Conservation (phyloP, 2,113 vertebrate species). For the Vidua macroura region DNA sequence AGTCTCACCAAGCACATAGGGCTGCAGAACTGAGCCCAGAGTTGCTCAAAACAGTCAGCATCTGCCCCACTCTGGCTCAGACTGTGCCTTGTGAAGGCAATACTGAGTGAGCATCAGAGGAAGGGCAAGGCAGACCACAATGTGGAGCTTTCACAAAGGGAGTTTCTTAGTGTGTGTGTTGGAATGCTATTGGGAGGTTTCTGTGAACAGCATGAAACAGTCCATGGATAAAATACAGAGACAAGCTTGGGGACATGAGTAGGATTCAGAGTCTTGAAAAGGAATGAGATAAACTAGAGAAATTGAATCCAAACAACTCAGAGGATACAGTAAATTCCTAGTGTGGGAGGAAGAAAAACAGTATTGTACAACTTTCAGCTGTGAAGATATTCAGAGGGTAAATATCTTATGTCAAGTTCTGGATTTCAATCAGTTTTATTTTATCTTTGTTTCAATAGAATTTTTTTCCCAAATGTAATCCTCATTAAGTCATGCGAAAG, state of each 20-base stretch:
- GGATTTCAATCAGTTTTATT: not conserved
- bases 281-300: conserved; percentile 41
- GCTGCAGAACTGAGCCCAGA: not conserved
- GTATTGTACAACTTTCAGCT: conserved; percentile 23
- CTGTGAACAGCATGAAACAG: not conserved
- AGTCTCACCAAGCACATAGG: not conserved
- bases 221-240: not conserved
- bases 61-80: not conserved
- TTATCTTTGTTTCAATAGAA: not conserved
- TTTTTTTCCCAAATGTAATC: not conserved
- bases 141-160: not conserved
- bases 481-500: conserved; percentile 15
- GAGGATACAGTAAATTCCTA: conserved; percentile 18
- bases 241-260: not conserved
- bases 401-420: conserved; percentile 1
- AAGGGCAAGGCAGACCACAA: not conserved
- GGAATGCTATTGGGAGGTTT: not conserved
- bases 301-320: not conserved
- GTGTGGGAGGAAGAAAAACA: conserved; percentile 51
- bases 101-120: not conserved
- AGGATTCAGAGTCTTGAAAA: not conserved
- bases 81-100: not conserved
- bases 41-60: not conserved
- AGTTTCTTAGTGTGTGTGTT: not conserved
- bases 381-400: not conserved